These are phyloP conservation scores for Crossaster papposus DNA, from an alignment of 53 echinoderm and acorn worm genomes.

Conservation along the genomic window DNA sequence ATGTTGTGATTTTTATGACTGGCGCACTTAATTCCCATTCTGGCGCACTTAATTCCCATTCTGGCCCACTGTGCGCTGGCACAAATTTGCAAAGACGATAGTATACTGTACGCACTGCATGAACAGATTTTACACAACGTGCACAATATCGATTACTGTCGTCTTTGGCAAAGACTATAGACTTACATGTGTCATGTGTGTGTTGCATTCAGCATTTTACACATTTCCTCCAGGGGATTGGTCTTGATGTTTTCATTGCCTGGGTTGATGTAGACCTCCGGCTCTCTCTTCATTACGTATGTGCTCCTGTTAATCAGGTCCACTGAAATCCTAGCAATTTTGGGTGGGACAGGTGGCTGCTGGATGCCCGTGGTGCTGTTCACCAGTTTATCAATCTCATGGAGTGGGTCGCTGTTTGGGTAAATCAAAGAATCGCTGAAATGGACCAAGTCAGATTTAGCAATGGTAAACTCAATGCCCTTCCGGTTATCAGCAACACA, in stretches of 20 bases:
- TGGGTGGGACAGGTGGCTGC: conserved; percentile 60
- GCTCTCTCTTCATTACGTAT: conserved; percentile 52
- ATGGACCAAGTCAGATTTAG: conserved; percentile 19
- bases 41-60: too few relatives aligned
- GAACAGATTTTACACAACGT: too few relatives aligned
- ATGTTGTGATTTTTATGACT: too few relatives aligned
- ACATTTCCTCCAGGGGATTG: conserved; percentile 88
- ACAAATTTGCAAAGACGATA: too few relatives aligned
- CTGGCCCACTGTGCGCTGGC: too few relatives aligned
- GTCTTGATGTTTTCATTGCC: conserved; percentile 63
- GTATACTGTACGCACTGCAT: too few relatives aligned
- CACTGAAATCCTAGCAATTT: conserved; percentile 62
- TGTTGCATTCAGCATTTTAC: conserved; percentile 88
- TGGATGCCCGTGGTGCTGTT: conserved; percentile 65
- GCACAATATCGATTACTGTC: too few relatives aligned
- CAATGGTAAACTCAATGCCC: background rate
- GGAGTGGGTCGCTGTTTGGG: conserved; percentile 63
- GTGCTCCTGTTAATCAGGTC: conserved; percentile 52
- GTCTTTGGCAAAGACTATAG: background rate
- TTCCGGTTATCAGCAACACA: background rate
- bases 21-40: too few relatives aligned
- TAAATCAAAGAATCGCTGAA: conserved; percentile 40
- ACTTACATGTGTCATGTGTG: conserved; percentile 46
- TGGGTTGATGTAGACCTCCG: conserved; percentile 60
- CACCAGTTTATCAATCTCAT: conserved; percentile 69